Conservation (phyloP, 2,888 invertebrate species). For the Tiphia femorata region DNA sequence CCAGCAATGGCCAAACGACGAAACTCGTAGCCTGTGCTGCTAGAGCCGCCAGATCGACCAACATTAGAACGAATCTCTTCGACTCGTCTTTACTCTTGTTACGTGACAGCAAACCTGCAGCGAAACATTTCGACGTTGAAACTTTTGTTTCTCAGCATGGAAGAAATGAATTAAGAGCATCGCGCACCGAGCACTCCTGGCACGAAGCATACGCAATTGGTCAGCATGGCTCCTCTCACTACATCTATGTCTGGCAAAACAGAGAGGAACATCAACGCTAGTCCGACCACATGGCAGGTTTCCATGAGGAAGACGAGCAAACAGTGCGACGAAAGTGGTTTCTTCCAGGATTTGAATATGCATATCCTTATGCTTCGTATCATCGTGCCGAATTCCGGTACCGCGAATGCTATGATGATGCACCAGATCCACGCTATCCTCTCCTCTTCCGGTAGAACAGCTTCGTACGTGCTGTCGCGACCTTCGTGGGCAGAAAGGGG, state of each 20-base stretch:
- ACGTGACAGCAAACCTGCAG: slow-evolving; percentile 81
- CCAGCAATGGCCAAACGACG: slow-evolving; percentile 90
- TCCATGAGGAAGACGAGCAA: slow-evolving; percentile 85
- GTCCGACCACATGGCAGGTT: slow-evolving; percentile 88
- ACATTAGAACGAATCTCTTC: slow-evolving; percentile 81
- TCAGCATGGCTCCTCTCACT: slow-evolving; percentile 95
- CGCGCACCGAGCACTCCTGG: slow-evolving; percentile 79
- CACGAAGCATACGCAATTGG: slow-evolving; percentile 93
- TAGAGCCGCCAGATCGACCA: slow-evolving; percentile 88
- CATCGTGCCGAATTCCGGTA: slow-evolving; percentile 90
- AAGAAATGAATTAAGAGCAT: background rate
- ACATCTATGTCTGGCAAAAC: slow-evolving; percentile 94
- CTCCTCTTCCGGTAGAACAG: slow-evolving; percentile 85
- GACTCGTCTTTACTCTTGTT: slow-evolving; percentile 81
- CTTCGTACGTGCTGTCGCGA: slow-evolving; percentile 88
- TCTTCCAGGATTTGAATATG: slow-evolving; percentile 89
- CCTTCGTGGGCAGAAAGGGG: slow-evolving; percentile 75
- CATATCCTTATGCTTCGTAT: slow-evolving; percentile 89
- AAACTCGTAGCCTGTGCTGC: slow-evolving; percentile 92
- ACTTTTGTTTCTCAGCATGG: background rate
- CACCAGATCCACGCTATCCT: slow-evolving; percentile 95
- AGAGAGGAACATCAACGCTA: slow-evolving; percentile 87
- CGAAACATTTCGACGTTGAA: background rate
- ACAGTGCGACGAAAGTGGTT: slow-evolving; percentile 77
- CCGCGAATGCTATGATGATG: slow-evolving; percentile 85